Conservation (phyloP, 2,888 invertebrate genomes). For the Agrotis exclamationis region DNA sequence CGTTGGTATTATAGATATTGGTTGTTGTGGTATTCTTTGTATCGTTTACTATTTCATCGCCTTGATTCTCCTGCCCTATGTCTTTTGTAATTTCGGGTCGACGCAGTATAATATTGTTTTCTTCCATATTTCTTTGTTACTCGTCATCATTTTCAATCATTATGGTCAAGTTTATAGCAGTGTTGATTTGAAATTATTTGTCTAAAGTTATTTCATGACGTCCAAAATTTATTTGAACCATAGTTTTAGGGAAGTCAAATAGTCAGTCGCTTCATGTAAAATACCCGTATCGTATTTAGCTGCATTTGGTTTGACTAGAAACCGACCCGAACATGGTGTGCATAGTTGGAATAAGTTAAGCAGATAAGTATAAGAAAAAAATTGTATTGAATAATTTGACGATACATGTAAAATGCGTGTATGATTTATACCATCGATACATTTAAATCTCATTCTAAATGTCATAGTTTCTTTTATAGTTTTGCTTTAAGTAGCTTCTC, state of each 20-base stretch:
- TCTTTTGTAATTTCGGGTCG: not conserved
- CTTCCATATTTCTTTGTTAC: not conserved
- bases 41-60: not conserved
- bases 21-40: constrained; percentile 17
- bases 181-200: not conserved
- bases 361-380: too few species aligned
- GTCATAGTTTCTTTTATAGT: too few species aligned
- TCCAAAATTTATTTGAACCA: not conserved
- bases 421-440: not conserved
- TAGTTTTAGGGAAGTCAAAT: not conserved
- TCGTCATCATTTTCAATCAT: not conserved
- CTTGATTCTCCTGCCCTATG: not conserved
- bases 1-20: constrained; percentile 29
- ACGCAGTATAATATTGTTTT: not conserved
- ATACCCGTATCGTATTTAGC: too few species aligned
- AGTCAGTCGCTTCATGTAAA: too few species aligned
- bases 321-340: too few species aligned
- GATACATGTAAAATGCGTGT: too few species aligned
- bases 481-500: not conserved
- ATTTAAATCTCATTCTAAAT: too few species aligned
- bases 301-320: too few species aligned
- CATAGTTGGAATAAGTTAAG: too few species aligned
- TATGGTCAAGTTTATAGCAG: not conserved
- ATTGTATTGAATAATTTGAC: too few species aligned
- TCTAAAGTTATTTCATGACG: too few species aligned